Base-by-base conservation (phyloP, 1,140 invertebrate species). In the Lineus longissimus region DNA sequence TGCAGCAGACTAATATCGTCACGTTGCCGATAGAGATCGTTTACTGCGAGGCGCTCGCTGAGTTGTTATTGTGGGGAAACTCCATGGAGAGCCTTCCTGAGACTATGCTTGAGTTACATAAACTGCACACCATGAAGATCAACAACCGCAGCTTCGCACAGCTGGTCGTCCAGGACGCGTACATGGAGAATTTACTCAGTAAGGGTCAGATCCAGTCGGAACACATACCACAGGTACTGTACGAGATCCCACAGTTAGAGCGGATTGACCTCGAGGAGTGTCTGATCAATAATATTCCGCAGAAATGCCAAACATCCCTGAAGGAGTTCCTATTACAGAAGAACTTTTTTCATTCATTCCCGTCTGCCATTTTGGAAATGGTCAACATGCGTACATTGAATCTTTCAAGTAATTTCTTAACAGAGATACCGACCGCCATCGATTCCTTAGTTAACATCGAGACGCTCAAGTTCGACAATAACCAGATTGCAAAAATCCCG, bases 131-230 rank as follows among this genome's bases (percentile, higher is more conserved):
- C 17, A 54, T 82, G 19, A 71, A 72, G 23, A 67, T 82, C 11
- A 80, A 80, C 65, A 78, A 76, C 59, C 70, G 75, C 31, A 77
- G 71, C 60, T 81, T 82, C 66, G 74, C 72, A 59, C 47, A 51
- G n/a, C 47, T 51, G 4, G 62, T 66, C 2, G 68, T 74, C 33
- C 70, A 81, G 7, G 80, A 82, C 61, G 67, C 67, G 7, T 79
- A 80, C 65, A 77, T 78, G 72, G 74, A 76, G 59, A 72, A 68
- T 33, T 68, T 82, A 25, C 65, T 81, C 33, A 67, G 70, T 47
- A 79, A 76, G 65, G 77, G 80, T 25, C 78, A 82, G 69, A 75
- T 82, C 17, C 75, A 73, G 36, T 81, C 80, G 0, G 79, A 82
- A 66, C 79, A 82, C 63, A 76, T 82, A 43, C 80, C 81, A 2